Base-by-base conservation (phyloP, 2,797 vertebrate species). In the Melopsittacus undulatus region DNA sequence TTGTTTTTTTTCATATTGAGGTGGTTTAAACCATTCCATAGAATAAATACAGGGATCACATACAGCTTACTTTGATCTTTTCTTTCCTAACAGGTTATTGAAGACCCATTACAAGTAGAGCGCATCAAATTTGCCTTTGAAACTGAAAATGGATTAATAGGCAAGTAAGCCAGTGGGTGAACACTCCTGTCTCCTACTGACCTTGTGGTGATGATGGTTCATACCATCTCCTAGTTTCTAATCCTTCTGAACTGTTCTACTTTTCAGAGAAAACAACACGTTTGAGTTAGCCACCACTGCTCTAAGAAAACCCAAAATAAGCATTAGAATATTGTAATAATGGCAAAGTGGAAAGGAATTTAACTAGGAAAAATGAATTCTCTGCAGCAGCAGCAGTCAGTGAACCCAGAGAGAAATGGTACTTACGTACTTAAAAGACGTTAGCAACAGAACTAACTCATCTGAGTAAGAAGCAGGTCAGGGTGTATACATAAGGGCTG, bases 61-160 rank as follows among this genome's bases (percentile, higher is more conserved):
- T 11, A 56, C 36, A 66, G 36, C n/a, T 69, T 70, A 51, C 22
- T 11, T 19, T 45, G 40, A 20, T 57, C 5, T 54, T 87, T 80
- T 88, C 84, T 84, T 76, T 80, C 51, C 67, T 82, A 45, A 66
- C 95, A 99, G 99, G 98, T 99, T 67, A 98, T 99, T 93, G 99
- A 99, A 97, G 99, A 99, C 78, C 98, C 99, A 59, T 98, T 99
- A 79, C 99, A 99, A 96, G 97, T 98, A 76, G 98, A 99, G 85
- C 98, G 99, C 95, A 98, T 99, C 84, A 99, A 99, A 96, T 99
- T 99, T 97, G 99, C 99, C 11, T 99, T 99, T 97, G 99, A 99
- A 97, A 99, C 99, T 16, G 99, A 99, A 89, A 99, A 99, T 97
- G 99, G 99, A 75, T 98, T 99, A 94, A 96, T 99, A 95, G 99